Percentiles rank a stretch among this genome's conserved stretches.
These are phyloP conservation scores for Pelochelys cantorii DNA, from an alignment of 2,797 vertebrate genomes.

Conservation along the genomic window DNA sequence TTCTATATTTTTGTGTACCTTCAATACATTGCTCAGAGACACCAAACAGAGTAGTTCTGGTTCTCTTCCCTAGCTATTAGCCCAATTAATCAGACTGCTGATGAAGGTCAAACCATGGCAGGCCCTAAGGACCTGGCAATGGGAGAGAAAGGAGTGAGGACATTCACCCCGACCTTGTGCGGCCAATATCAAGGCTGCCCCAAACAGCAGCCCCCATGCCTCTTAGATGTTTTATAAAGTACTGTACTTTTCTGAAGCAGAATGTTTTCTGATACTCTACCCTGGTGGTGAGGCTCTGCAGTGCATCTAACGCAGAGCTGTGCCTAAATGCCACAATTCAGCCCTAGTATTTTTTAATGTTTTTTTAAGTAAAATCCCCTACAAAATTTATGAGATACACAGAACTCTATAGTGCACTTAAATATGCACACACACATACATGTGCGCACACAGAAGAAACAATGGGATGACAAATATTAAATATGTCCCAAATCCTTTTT, in stretches of 20 bases:
- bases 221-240: background rate
- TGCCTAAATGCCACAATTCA: background rate
- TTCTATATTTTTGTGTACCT: background rate
- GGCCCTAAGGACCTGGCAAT: background rate
- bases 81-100: background rate
- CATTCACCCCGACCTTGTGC: background rate
- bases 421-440: too few species aligned
- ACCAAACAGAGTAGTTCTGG: background rate
- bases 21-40: background rate
- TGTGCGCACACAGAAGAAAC: accelerated
- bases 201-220: background rate
- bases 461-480: background rate
- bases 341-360: background rate
- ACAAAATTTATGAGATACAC: background rate
- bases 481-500: background rate
- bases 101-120: background rate
- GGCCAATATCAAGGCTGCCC: background rate
- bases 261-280: background rate
- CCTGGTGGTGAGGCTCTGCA: background rate
- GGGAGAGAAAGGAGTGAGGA: background rate
- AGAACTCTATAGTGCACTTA: background rate
- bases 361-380: background rate
- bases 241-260: background rate
- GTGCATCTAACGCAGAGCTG: background rate
- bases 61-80: background rate